Conservation (phyloP, 2,113 vertebrate species). For the Taurulus bubalis region DNA sequence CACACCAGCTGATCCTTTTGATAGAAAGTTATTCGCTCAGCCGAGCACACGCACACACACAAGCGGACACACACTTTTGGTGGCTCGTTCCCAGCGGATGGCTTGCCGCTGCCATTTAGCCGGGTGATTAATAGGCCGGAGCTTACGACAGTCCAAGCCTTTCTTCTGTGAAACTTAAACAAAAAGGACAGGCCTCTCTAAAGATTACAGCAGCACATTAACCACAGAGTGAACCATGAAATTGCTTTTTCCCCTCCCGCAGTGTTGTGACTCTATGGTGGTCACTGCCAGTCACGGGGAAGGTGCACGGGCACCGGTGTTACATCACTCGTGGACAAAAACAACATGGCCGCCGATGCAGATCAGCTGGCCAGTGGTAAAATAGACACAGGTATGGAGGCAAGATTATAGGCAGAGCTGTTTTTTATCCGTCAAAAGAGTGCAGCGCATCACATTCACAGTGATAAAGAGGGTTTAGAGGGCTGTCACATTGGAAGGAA, state of each 20-base stretch:
- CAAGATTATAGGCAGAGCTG: slow-evolving; percentile 33
- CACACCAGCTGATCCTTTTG: slow-evolving; percentile 59
- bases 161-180: slow-evolving; percentile 84
- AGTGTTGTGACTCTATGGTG: slow-evolving; percentile 76
- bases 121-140: slow-evolving; percentile 84
- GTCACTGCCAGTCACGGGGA: slow-evolving; percentile 63
- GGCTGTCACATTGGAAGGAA: slow-evolving; percentile 57
- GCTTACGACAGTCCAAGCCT: slow-evolving; percentile 79
- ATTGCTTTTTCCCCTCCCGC: slow-evolving; percentile 87
- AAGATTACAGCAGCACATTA: slow-evolving; percentile 84
- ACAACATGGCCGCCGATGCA: slow-evolving; percentile 44
- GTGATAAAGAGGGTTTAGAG: slow-evolving; percentile 68
- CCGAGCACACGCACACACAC: slow-evolving; percentile 27
- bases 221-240: slow-evolving; percentile 85
- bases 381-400: neutral
- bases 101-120: slow-evolving; percentile 58
- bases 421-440: slow-evolving; percentile 58
- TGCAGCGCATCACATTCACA: slow-evolving; percentile 64
- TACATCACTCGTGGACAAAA: slow-evolving; percentile 71
- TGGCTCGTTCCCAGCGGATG: slow-evolving; percentile 40
- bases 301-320: slow-evolving; percentile 65
- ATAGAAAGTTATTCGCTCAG: slow-evolving; percentile 45
- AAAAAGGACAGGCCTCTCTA: slow-evolving; percentile 81
- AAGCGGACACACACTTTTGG: slow-evolving; percentile 20
- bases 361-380: slow-evolving; percentile 47